These are phyloP conservation scores for Hydrotaea cyrtoneurina DNA, from an alignment of 2,888 invertebrate genomes.

Conservation along the genomic window DNA sequence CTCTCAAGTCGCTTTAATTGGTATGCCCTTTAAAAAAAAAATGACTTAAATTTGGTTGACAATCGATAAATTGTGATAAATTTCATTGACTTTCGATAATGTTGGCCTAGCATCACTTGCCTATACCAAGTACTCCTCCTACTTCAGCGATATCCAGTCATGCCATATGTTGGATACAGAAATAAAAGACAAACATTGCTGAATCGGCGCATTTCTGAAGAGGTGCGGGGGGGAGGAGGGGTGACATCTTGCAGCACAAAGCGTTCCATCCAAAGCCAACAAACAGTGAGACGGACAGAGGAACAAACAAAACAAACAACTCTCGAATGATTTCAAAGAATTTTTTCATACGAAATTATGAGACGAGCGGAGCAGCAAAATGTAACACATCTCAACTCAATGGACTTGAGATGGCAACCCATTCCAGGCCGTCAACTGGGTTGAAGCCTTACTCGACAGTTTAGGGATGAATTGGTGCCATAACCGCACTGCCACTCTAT, in stretches of 20 bases:
- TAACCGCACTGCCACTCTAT: conserved; percentile 25
- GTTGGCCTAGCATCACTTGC: background rate
- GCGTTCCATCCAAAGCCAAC: background rate
- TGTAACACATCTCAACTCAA: conserved; percentile 34
- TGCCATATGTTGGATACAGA: background rate
- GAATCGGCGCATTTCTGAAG: conserved; percentile 20
- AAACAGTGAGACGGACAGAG: background rate
- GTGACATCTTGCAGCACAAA: conserved; percentile 41
- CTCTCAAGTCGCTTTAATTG: background rate
- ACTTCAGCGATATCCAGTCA: too few species aligned
- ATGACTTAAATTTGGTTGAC: background rate
- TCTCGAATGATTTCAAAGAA: conserved; percentile 30
- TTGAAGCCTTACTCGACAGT: conserved; percentile 64
- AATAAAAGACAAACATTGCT: background rate
- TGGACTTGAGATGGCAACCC: background rate
- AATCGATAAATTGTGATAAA: background rate
- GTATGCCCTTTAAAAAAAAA: background rate
- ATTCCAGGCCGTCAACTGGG: background rate
- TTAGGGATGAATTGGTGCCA: conserved; percentile 61
- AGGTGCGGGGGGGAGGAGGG: too few species aligned
- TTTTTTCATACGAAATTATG: conserved; percentile 27
- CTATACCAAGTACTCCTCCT: background rate
- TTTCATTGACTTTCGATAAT: background rate
- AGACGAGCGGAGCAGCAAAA: conserved; percentile 23
- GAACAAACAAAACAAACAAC: background rate